Percentiles rank a stretch among this genome's conserved stretches.
Conservation (phyloP, 2,797 vertebrate genomes). For the Anomalospiza imberbis region DNA sequence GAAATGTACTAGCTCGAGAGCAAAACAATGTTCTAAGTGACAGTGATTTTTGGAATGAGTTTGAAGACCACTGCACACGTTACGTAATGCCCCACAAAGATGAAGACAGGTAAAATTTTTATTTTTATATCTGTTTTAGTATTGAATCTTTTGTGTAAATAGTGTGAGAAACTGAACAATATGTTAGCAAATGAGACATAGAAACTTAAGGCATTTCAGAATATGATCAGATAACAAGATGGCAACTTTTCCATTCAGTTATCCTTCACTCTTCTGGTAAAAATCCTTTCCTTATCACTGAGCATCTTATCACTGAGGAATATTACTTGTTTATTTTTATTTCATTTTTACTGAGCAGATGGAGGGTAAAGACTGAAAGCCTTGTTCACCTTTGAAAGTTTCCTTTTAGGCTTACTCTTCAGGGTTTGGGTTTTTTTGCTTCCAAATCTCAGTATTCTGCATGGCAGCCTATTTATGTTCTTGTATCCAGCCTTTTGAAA, state of each 20-base stretch:
- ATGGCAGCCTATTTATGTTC: not conserved
- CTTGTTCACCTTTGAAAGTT: not conserved
- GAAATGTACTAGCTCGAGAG: not conserved
- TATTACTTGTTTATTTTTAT: not conserved
- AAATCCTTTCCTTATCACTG: not conserved
- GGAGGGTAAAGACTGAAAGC: not conserved
- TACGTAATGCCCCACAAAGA: conserved; percentile 46
- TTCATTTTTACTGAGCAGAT: not conserved
- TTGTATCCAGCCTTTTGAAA: not conserved
- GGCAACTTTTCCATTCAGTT: not conserved
- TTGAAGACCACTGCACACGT: conserved; percentile 59
- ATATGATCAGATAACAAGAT: not conserved
- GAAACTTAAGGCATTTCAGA: not conserved
- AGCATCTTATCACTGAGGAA: not conserved
- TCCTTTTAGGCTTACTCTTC: not conserved
- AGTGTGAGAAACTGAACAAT: not conserved
- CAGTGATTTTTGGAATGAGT: conserved; percentile 67
- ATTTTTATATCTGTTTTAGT: not conserved
- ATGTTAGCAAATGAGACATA: not conserved
- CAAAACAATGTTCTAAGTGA: not conserved
- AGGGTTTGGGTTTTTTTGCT: not conserved
- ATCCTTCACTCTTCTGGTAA: not conserved
- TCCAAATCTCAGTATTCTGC: not conserved
- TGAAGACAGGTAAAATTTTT: conserved; percentile 76
- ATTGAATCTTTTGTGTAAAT: not conserved